Evolutionary conservation across 1,140 invertebrate species (phyloP).

Genomic region (Hypothenemus hampei): DNA sequence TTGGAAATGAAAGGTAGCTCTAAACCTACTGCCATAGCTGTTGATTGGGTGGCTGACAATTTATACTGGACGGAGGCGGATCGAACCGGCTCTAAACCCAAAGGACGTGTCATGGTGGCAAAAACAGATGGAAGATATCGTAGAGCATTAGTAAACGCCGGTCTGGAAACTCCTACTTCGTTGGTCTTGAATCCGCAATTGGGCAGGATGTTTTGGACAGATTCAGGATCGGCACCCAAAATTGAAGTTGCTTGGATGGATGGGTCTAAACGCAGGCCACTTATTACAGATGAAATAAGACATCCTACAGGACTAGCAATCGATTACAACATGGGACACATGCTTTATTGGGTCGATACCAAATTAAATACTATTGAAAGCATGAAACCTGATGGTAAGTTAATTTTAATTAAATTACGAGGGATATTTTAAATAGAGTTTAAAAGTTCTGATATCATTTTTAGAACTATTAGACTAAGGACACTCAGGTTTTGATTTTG

Average conservation of each 20-base stretch:
- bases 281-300: constrained; percentile 72
- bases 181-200: constrained; percentile 81
- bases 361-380: constrained; percentile 92
- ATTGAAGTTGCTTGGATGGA: constrained; percentile 96
- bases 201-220: constrained; percentile 86
- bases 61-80: constrained; percentile 92
- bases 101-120: constrained; percentile 78
- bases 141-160: constrained; percentile 64
- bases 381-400: constrained; percentile 74
- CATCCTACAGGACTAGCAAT: constrained; percentile 85
- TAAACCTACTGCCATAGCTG: constrained; percentile 77
- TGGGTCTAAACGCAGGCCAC: constrained; percentile 73
- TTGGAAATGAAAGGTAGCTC: constrained; percentile 74
- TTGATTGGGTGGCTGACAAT: constrained; percentile 91
- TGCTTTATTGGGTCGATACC: constrained; percentile 92
- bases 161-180: constrained; percentile 76
- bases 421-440: no score
- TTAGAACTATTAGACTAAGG: no score
- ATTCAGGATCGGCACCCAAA: constrained; percentile 75
- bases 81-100: constrained; percentile 62
- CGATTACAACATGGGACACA: constrained; percentile 83
- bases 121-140: constrained; percentile 86
- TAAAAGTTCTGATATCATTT: no score
- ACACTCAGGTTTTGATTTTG: neutral
- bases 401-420: no score